Evolutionary conservation across 2,888 invertebrate genomes (phyloP).

Genomic region (Acanthosepion lycidas): DNA sequence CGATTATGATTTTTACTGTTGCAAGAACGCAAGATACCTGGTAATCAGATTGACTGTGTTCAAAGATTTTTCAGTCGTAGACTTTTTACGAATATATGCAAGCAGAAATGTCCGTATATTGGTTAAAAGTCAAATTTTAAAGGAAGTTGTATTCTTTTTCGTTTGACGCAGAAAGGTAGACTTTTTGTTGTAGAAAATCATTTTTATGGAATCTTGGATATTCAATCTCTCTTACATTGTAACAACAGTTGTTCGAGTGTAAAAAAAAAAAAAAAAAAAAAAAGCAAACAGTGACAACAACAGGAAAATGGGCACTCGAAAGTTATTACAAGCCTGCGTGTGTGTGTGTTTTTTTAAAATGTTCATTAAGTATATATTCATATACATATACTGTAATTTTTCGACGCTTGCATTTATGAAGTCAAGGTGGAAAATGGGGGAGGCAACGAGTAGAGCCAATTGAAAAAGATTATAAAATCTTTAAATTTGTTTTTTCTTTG

Average conservation of each 20-base stretch:
- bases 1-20: neutral
- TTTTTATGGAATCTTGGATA: neutral
- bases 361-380: neutral
- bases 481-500: neutral
- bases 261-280: neutral
- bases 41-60: neutral
- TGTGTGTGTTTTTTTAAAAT: neutral
- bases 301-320: neutral
- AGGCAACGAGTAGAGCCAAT: neutral
- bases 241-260: neutral
- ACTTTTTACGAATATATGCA: neutral
- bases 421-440: neutral
- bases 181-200: neutral
- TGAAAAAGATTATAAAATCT: neutral
- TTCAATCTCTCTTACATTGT: neutral
- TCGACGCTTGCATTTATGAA: neutral
- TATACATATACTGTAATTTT: neutral
- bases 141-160: constrained; percentile 10
- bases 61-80: neutral
- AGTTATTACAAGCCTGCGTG: neutral
- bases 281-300: neutral
- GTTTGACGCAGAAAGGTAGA: neutral
- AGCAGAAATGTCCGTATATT: neutral
- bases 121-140: constrained; percentile 1
- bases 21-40: neutral